Conservation (phyloP, 2,888 invertebrate species). For the Eupeodes luniger region DNA sequence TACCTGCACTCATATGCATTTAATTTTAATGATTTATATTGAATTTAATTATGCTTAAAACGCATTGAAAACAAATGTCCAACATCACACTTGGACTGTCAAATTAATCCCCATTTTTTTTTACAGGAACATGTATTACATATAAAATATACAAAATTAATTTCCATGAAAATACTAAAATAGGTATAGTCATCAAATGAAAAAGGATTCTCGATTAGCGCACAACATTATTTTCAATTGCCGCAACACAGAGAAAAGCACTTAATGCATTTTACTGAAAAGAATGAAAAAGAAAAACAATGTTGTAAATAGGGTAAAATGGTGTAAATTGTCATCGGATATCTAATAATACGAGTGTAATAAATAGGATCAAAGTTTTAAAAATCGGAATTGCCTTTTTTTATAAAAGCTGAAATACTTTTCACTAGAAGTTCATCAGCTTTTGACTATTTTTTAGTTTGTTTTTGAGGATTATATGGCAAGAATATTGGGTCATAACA, state of each 20-base stretch:
- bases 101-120: conserved; percentile 44
- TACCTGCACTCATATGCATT: neutral
- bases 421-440: too few species aligned
- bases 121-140: neutral
- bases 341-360: too few species aligned
- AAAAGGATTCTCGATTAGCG: conserved; percentile 56
- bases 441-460: too few species aligned
- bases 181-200: neutral
- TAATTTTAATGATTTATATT: conserved; percentile 33
- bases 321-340: too few species aligned
- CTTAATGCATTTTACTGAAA: conserved; percentile 37
- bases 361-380: too few species aligned
- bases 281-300: too few species aligned
- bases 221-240: conserved; percentile 58
- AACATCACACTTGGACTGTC: neutral
- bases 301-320: too few species aligned
- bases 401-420: too few species aligned
- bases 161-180: conserved; percentile 19
- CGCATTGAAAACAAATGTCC: neutral
- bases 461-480: too few species aligned
- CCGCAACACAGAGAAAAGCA: conserved; percentile 40
- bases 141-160: conserved; percentile 30
- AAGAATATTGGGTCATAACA: too few species aligned
- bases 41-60: conserved; percentile 24
- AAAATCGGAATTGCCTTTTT: too few species aligned